Conservation (phyloP, 53 echinoderm and acorn worm species). For the Astropecten irregularis region DNA sequence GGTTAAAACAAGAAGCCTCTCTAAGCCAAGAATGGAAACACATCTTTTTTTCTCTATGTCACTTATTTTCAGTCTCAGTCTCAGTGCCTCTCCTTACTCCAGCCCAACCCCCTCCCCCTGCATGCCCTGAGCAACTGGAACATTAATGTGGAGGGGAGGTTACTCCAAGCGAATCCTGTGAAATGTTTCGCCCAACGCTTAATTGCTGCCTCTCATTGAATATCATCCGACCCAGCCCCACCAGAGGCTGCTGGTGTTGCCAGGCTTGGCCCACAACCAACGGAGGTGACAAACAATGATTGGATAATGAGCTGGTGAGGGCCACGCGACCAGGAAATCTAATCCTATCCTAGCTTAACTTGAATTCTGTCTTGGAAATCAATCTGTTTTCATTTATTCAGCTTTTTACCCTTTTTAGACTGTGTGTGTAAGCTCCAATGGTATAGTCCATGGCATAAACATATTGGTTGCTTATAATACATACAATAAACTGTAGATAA, state of each 20-base stretch:
- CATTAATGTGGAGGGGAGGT: not conserved
- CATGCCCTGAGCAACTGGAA: not conserved
- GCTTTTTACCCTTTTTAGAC: too few species aligned
- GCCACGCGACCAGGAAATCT: slow-evolving; percentile 5
- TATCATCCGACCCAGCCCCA: not conserved
- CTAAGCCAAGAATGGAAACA: too few species aligned
- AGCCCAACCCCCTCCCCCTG: too few species aligned
- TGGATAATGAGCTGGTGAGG: slow-evolving; percentile 21
- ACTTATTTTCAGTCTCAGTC: not conserved
- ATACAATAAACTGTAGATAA: too few species aligned
- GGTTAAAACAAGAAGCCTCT: too few species aligned
- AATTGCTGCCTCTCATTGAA: slow-evolving; percentile 36
- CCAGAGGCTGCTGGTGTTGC: not conserved
- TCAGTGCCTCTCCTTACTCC: too few species aligned
- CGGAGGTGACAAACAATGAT: slow-evolving; percentile 11
- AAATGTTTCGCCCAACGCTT: slow-evolving; percentile 6
- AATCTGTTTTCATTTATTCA: too few species aligned
- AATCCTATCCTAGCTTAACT: not conserved
- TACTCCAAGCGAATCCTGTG: not conserved
- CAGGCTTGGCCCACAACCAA: not conserved
- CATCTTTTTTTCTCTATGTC: not conserved
- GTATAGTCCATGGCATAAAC: too few species aligned
- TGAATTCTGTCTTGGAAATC: slow-evolving; percentile 29
- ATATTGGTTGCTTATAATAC: too few species aligned
- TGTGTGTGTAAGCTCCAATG: too few species aligned